Conservation (phyloP, 2,113 vertebrate species). For the Neotoma lepida region DNA sequence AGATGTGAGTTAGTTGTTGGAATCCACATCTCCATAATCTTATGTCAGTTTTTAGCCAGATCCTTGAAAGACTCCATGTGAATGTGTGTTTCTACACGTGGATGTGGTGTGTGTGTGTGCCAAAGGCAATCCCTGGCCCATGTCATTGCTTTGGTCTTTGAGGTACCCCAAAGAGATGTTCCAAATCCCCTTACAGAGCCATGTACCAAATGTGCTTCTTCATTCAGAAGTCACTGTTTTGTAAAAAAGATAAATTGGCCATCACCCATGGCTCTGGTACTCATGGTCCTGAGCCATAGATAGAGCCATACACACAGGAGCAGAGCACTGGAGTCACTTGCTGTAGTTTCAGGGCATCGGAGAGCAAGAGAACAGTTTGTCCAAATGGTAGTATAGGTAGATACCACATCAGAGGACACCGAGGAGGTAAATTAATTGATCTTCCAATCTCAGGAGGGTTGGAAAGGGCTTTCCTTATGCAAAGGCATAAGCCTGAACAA, state of each 20-base stretch:
- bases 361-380: fast-evolving
- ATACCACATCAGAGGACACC: fast-evolving
- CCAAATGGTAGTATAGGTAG: fast-evolving
- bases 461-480: background rate
- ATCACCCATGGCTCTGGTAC: background rate
- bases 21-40: background rate
- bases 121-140: background rate
- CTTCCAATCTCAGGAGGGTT: background rate
- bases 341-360: fast-evolving
- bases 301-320: background rate
- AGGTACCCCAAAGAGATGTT: background rate
- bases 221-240: background rate
- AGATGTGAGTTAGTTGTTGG: background rate
- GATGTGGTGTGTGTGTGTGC: background rate
- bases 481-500: background rate
- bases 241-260: background rate
- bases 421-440: background rate
- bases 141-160: background rate
- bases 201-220: background rate
- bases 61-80: background rate
- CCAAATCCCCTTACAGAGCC: background rate
- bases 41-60: background rate
- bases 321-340: background rate
- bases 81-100: too few species aligned
- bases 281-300: background rate